phyloP scores from a whole-genome alignment of 1,140 invertebrate species.

The Lordiphosa stackelbergi region DNA sequence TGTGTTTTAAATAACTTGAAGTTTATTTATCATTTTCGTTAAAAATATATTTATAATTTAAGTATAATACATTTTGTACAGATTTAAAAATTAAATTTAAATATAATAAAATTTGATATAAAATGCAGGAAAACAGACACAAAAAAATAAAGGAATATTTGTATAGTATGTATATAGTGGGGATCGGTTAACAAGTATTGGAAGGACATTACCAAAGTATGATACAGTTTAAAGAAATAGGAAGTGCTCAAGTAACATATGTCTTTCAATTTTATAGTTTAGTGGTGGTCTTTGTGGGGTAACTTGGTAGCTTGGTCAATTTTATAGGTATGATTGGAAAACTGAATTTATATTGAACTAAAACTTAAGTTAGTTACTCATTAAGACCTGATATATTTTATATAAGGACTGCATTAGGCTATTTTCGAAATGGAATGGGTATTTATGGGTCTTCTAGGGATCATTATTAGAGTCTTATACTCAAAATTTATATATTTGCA shows the following conservation, averaged over 20 bases:
- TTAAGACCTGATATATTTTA: too few relatives aligned
- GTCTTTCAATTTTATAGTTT: conserved; percentile 6
- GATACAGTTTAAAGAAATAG: conserved; percentile 39
- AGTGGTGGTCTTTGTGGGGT: conserved; percentile 48
- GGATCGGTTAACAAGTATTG: conserved; percentile 52
- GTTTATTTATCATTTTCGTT: conserved; percentile 54
- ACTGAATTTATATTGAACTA: conserved; percentile 8
- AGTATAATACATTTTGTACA: conserved; percentile 76
- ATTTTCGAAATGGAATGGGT: too few relatives aligned
- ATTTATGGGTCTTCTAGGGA: too few relatives aligned
- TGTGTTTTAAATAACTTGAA: conserved; percentile 53
- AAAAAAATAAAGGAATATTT: conserved; percentile 18
- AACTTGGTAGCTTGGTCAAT: conserved; percentile 69
- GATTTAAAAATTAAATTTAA: conserved; percentile 70
- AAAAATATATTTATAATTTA: conserved; percentile 72
- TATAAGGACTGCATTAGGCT: too few relatives aligned
- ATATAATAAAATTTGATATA: conserved; percentile 44
- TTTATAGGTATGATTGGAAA: conserved; percentile 8
- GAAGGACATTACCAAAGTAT: conserved; percentile 61
- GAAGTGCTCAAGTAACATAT: conserved; percentile 35
- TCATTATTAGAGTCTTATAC: too few relatives aligned
- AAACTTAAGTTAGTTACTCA: too few relatives aligned
- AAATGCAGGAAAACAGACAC: conserved; percentile 39
- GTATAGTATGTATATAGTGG: conserved; percentile 21
- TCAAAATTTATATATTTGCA: too few relatives aligned